Conservation (phyloP, 1,140 invertebrate species). For the Leptinotarsa lineolata region DNA sequence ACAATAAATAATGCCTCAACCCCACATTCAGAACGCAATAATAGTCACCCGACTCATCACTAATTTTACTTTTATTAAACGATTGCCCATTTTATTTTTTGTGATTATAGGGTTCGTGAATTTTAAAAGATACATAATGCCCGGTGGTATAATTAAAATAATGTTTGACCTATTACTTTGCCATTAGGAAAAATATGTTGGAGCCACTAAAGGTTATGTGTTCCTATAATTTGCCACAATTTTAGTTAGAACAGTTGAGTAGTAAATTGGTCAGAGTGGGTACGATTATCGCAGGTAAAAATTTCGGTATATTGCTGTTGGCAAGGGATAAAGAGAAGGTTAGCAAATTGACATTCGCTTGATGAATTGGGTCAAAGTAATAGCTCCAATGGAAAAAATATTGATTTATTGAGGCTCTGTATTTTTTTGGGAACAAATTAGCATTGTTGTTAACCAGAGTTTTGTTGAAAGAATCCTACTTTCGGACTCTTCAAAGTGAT, state of each 20-base stretch:
- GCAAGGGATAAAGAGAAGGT: not conserved
- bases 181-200: constrained; percentile 10
- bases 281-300: not conserved
- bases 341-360: not conserved
- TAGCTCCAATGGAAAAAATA: not conserved
- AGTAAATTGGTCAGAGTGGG: not conserved
- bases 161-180: constrained; percentile 20
- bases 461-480: no score
- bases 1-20: not conserved
- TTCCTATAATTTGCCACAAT: constrained; percentile 26
- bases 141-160: constrained; percentile 23
- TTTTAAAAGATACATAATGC: constrained; percentile 1
- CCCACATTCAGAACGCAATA: not conserved
- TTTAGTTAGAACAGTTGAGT: constrained; percentile 15
- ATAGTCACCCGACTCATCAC: not conserved
- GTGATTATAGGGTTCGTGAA: not conserved
- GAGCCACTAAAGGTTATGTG: constrained; percentile 4
- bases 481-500: no score
- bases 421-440: no score
- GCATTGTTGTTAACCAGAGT: no score
- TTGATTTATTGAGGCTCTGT: not conserved
- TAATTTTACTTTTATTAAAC: constrained; percentile 1
- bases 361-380: not conserved
- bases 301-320: not conserved
- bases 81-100: not conserved